Conservation (phyloP, 1,140 invertebrate genomes). For the Colletes gigas region DNA sequence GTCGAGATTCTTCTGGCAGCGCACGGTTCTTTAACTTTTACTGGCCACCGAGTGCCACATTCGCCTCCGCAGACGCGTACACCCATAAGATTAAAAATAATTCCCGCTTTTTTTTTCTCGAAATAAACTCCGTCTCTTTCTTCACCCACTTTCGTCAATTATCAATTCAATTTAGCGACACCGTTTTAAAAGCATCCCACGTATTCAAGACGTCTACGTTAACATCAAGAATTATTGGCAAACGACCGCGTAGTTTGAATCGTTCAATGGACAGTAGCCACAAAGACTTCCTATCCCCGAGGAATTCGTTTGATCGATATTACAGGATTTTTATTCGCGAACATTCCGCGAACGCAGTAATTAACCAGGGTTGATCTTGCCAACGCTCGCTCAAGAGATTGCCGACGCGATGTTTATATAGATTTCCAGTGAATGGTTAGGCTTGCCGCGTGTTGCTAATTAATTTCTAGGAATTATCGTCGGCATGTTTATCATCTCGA, state of each 20-base stretch:
- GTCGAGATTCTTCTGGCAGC: conserved; percentile 15
- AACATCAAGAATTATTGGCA: no score
- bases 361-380: not conserved
- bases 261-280: no score
- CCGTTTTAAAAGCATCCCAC: no score
- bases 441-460: not conserved
- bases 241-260: no score
- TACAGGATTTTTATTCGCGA: not conserved
- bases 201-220: no score
- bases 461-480: conserved; percentile 24
- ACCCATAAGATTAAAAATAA: conserved; percentile 30
- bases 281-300: no score
- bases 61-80: not conserved
- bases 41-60: not conserved
- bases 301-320: no score
- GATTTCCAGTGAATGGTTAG: no score
- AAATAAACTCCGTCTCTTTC: not conserved
- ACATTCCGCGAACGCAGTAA: not conserved
- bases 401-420: not conserved
- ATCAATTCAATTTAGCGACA: no score
- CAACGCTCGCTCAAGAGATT: not conserved
- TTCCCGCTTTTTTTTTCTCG: not conserved
- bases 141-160: not conserved
- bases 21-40: not conserved
- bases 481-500: not conserved